These are phyloP conservation scores for Drosophila equinoxialis DNA, from an alignment of 1,140 invertebrate genomes.

Conservation along the genomic window DNA sequence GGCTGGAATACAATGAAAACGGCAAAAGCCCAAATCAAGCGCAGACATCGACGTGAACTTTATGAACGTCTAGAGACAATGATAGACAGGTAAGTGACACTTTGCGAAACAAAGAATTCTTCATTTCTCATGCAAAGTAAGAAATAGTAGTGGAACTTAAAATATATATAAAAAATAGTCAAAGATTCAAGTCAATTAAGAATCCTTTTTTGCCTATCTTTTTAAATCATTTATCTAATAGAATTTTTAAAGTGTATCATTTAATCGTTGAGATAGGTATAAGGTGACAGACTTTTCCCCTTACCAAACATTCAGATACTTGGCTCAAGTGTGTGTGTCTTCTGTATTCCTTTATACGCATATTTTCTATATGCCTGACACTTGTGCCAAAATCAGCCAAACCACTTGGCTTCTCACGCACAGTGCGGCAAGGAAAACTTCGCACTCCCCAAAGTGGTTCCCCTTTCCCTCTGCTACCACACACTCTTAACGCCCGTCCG, in stretches of 20 bases:
- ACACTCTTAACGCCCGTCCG: conserved; percentile 5
- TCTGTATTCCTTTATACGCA: not conserved
- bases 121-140: not conserved
- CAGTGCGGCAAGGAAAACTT: conserved; percentile 62
- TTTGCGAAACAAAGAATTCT: not conserved
- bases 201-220: not conserved
- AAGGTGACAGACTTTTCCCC: not conserved
- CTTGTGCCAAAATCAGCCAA: conserved; percentile 65
- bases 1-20: conserved; percentile 62
- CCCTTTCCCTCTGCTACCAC: conserved; percentile 2
- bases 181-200: too few species aligned
- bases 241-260: not conserved
- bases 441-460: conserved; percentile 58
- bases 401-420: conserved; percentile 76
- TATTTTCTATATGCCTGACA: conserved; percentile 4
- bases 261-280: not conserved
- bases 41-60: conserved; percentile 87
- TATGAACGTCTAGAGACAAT: conserved; percentile 88
- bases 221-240: not conserved
- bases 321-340: conserved; percentile 43
- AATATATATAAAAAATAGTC: too few species aligned
- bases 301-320: conserved; percentile 52
- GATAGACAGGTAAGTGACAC: conserved; percentile 86
- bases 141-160: too few species aligned
- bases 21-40: conserved; percentile 83